A percentile compares a stretch with the other conserved stretches of the same genome.
Evolutionary conservation across 2,113 vertebrate genomes (phyloP).

Genomic region (Neogale vison): DNA sequence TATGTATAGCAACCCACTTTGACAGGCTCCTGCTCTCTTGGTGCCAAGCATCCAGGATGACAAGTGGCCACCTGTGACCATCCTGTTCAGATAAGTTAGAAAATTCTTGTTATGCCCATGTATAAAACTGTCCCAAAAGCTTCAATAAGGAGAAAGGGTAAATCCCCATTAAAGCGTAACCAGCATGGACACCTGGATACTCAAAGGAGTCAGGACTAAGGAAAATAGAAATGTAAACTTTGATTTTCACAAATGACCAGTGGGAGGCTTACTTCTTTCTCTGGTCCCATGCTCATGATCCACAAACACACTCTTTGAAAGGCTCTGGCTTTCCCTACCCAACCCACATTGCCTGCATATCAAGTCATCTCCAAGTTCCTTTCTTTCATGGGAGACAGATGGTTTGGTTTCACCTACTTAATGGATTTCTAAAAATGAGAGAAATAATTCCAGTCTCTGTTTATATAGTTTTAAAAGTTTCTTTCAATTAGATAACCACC

Average conservation of each 20-base stretch:
- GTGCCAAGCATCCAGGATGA: background rate
- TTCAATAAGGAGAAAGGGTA: background rate
- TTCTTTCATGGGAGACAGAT: background rate
- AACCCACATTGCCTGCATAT: background rate
- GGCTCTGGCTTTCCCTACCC: background rate
- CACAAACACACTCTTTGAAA: background rate
- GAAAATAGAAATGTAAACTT: background rate
- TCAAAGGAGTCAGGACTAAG: background rate
- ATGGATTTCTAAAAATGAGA: background rate
- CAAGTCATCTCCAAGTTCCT: background rate
- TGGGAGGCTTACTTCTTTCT: background rate
- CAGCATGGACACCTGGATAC: background rate
- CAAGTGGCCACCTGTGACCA: background rate
- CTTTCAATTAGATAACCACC: background rate
- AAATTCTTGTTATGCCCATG: background rate
- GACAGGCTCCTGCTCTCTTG: background rate
- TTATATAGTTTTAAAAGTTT: background rate
- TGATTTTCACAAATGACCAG: background rate
- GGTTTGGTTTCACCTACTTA: background rate
- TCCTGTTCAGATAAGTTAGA: background rate
- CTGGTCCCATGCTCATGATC: background rate
- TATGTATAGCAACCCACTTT: background rate
- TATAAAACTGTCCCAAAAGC: background rate
- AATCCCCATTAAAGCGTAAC: background rate
- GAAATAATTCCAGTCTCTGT: background rate